Conservation (phyloP, 2,113 vertebrate genomes). For the Gnathonemus longibarbis region DNA sequence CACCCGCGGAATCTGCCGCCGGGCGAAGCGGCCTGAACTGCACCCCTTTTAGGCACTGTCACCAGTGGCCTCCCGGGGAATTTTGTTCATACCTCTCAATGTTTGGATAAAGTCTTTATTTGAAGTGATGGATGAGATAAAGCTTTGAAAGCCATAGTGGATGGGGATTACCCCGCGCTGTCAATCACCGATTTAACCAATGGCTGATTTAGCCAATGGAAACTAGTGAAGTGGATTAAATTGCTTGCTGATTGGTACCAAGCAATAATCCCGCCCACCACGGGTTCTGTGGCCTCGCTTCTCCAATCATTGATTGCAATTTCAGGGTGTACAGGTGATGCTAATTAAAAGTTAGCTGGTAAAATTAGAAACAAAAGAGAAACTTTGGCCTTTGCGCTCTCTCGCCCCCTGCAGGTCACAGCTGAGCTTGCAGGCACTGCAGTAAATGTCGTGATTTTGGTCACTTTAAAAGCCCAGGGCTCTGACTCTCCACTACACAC, state of each 20-base stretch:
- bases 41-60: background rate
- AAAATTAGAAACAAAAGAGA: background rate
- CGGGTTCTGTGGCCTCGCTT: background rate
- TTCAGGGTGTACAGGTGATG: background rate
- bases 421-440: background rate
- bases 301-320: background rate
- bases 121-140: background rate
- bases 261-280: background rate
- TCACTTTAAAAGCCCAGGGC: background rate
- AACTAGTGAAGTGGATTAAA: background rate
- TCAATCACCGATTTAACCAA: background rate
- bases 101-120: background rate
- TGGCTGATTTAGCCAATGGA: background rate
- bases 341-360: background rate
- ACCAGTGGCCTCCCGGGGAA: background rate
- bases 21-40: background rate
- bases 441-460: background rate
- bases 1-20: background rate
- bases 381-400: background rate
- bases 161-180: background rate
- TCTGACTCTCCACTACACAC: background rate
- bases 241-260: background rate
- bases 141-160: background rate
- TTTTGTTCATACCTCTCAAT: background rate
- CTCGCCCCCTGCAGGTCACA: background rate